These are phyloP conservation scores for Galeopsomyia nigrocyanea DNA, from an alignment of 2,888 invertebrate species.

Conservation along the genomic window DNA sequence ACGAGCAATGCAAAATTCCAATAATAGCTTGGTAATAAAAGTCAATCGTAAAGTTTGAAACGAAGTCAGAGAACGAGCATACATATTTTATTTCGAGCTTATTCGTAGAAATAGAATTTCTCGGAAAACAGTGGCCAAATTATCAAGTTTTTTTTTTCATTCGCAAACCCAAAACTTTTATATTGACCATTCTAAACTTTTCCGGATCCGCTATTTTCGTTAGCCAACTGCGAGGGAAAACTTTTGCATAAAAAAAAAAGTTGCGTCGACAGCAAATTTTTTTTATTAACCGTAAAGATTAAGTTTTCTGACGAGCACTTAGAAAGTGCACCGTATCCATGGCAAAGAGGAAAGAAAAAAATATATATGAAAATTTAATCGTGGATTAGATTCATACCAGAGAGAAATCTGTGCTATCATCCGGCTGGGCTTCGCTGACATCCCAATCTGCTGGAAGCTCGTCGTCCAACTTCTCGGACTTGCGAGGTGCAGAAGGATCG, in stretches of 20 bases:
- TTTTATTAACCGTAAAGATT: constrained; percentile 37
- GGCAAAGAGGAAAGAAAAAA: neutral
- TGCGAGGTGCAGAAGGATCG: neutral
- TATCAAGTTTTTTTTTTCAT: constrained; percentile 24
- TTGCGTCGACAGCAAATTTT: constrained; percentile 21
- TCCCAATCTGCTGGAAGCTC: constrained; percentile 13
- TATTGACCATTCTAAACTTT: constrained; percentile 39
- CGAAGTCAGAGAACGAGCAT: neutral
- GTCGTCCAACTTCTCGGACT: neutral
- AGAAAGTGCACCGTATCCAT: neutral
- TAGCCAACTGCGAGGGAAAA: constrained; percentile 11
- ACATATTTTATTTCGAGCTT: neutral
- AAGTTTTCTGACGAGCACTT: constrained; percentile 13
- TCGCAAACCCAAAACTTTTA: constrained; percentile 29
- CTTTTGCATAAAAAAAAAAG: constrained; percentile 36
- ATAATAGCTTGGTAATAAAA: too few species aligned
- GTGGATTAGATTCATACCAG: too few species aligned
- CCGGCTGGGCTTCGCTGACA: neutral
- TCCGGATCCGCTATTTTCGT: constrained; percentile 28
- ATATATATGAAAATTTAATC: neutral
- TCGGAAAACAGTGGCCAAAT: constrained; percentile 4
- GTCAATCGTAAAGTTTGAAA: neutral
- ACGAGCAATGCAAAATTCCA: too few species aligned
- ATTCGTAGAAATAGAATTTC: neutral
- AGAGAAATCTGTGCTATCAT: neutral